Conservation (phyloP, 1,140 invertebrate species). For the Cheumatopsyche charites region DNA sequence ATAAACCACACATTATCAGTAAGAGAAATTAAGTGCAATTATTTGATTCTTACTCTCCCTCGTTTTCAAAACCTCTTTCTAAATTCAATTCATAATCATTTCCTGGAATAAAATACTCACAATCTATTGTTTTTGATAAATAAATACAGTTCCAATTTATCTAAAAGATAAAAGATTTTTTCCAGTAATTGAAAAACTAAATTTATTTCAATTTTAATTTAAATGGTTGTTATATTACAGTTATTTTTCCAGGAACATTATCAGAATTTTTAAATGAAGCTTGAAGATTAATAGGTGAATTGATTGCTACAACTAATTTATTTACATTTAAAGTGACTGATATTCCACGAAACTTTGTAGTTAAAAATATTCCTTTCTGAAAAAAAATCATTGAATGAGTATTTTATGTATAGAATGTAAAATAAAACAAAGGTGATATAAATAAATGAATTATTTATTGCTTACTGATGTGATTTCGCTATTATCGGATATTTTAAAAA, state of each 20-base stretch:
- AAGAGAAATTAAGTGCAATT: no score
- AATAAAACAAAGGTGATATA: no score
- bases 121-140: slow-evolving; percentile 27
- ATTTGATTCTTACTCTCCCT: slow-evolving; percentile 39
- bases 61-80: slow-evolving; percentile 39
- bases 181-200: neutral
- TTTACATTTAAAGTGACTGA: slow-evolving; percentile 42
- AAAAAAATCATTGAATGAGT: slow-evolving; percentile 29
- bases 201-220: slow-evolving; percentile 15
- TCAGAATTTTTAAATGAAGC: slow-evolving; percentile 43
- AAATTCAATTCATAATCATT: slow-evolving; percentile 42
- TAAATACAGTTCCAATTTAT: slow-evolving; percentile 41
- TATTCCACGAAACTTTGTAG: slow-evolving; percentile 37
- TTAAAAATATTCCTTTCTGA: slow-evolving; percentile 42
- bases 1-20: no score
- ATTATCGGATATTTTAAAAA: slow-evolving; percentile 38
- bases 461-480: slow-evolving; percentile 26
- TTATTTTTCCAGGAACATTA: slow-evolving; percentile 40
- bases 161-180: slow-evolving; percentile 9
- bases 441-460: no score
- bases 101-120: slow-evolving; percentile 40
- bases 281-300: slow-evolving; percentile 30
- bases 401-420: no score
- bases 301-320: slow-evolving; percentile 27
- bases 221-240: slow-evolving; percentile 29